Percentiles rank a stretch among this genome's conserved stretches.
These are phyloP conservation scores for Myripristis murdjan DNA, from an alignment of 2,797 vertebrate species.

Conservation along the genomic window DNA sequence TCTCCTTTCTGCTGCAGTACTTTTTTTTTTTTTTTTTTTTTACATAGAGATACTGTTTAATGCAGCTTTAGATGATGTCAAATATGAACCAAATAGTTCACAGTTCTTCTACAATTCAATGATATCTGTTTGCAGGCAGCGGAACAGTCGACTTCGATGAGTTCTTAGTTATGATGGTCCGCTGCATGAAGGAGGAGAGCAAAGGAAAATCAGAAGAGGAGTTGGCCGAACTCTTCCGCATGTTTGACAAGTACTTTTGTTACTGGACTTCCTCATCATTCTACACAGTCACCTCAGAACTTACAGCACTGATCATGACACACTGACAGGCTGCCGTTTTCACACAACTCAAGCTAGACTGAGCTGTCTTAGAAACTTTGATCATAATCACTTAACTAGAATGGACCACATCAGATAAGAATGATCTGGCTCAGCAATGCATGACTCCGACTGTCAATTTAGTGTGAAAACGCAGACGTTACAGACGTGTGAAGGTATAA, in stretches of 20 bases:
- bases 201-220: slow-evolving; percentile 99
- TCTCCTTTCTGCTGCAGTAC: no score
- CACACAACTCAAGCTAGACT: neutral
- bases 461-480: neutral
- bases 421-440: neutral
- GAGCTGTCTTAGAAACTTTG: neutral
- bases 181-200: slow-evolving; percentile 99
- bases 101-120: neutral
- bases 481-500: neutral
- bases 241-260: slow-evolving; percentile 91
- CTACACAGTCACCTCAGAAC: no score
- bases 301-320: neutral
- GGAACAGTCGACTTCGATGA: slow-evolving; percentile 99
- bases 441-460: neutral
- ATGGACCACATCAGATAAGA: neutral
- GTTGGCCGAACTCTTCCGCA: slow-evolving; percentile 96
- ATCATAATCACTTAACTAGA: no score
- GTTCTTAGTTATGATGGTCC: slow-evolving; percentile 99
- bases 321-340: neutral
- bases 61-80: neutral
- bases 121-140: slow-evolving; percentile 87
- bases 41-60: no score
- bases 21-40: no score
- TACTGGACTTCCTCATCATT: neutral
- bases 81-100: neutral